Evolutionary conservation across 2,888 invertebrate species (phyloP), one percentile per base, ranked within the genome.

Genomic region (Mythimna impura): DNA sequence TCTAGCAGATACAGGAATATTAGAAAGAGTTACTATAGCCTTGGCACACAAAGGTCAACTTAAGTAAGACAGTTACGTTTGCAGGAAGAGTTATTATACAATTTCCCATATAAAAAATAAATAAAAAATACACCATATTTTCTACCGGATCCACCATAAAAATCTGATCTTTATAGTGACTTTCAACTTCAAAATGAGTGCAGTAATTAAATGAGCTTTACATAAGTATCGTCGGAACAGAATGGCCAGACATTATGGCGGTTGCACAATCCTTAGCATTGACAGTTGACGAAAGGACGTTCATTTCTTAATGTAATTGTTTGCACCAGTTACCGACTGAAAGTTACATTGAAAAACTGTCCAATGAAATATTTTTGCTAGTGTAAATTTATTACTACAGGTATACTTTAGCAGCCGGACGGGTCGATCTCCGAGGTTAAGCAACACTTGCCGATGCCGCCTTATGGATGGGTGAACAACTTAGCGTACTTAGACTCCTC

Each of bases 241-340:
- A 74, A 65, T 72, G 66, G 52, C 17, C 54, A 47, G 61, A 76
- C 76, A 34, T 30, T 25, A 68, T 25, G 63, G 47, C 65, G 20
- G 57, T 75, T 80, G 22, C 71, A 50, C 69, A 73, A 80, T 71
- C 61, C 71, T 69, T 70, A 75, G 61, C 77, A 80, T 66, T 77
- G 77, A 78, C 80, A 78, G 71, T 76, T 77, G 77, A 76, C 76
- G 75, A 81, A 83, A 83, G 73, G 75, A 83, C 71, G 66, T 63
- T 52, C 20, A 50, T 78, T 74, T 74, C 58, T 81, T 57, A 77
- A 73, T 66, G 36, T 66, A 76, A 76, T 76, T 80, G 47, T 77
- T 76, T 71, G 78, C 50, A 66, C 78, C 71, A 66, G 64, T 74
- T 71, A 69, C 70, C 14, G 0, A 55, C 54, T 52, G 63, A 50